phyloP scores from a whole-genome alignment of 2,113 vertebrate species.

The Phainopepla nitens region DNA sequence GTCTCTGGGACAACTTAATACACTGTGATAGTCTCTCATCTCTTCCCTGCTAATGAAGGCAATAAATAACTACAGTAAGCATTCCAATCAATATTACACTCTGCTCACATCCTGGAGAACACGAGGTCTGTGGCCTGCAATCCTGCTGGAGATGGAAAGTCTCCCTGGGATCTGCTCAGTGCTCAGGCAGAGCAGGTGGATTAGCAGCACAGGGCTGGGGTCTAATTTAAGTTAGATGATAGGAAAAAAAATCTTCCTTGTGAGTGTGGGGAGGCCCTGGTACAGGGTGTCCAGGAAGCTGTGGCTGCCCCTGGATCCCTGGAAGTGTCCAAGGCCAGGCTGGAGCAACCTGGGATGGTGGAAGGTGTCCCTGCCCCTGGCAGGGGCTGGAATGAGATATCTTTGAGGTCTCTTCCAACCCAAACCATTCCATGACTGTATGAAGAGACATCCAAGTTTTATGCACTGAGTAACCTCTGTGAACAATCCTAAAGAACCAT shows the following conservation, averaged over 20 bases:
- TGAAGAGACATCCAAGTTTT: not conserved
- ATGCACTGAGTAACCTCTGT: not conserved
- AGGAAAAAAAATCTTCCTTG: not conserved
- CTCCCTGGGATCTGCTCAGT: not conserved
- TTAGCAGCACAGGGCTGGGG: not conserved
- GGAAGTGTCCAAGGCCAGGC: accelerated
- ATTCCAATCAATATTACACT: conserved; percentile 36
- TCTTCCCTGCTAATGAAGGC: conserved; percentile 36
- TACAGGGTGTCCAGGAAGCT: not conserved
- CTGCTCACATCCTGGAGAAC: not conserved
- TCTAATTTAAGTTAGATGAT: not conserved
- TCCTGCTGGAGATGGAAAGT: not conserved
- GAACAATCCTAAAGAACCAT: not conserved
- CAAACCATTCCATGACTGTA: not conserved
- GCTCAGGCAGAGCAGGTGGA: not conserved
- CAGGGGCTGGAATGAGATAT: not conserved
- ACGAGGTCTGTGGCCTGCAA: not conserved
- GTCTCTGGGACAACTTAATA: conserved; percentile 43
- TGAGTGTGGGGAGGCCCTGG: not conserved
- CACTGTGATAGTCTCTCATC: not conserved
- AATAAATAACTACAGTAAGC: conserved; percentile 52
- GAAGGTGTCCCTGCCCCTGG: not conserved
- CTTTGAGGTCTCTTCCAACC: not conserved
- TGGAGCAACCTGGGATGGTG: not conserved
- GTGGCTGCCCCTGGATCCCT: not conserved